phyloP scores from a whole-genome alignment of 2,113 vertebrate genomes.

The Montifringilla adamsi region DNA sequence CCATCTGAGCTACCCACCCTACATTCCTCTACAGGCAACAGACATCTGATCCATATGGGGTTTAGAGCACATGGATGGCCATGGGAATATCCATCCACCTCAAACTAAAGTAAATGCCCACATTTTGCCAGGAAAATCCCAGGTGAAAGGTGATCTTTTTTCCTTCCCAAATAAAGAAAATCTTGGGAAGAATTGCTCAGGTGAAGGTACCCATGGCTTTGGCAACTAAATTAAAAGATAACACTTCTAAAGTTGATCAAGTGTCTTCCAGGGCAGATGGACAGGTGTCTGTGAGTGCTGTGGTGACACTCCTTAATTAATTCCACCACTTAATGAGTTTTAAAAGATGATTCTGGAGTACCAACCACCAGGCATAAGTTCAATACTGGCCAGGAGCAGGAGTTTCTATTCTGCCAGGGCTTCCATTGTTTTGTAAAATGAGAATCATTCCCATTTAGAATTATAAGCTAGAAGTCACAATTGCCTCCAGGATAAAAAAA shows the following conservation, averaged over 20 bases:
- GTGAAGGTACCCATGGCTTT: neutral
- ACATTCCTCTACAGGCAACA: neutral
- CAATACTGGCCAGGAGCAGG: neutral
- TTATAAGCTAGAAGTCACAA: neutral
- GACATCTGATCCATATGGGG: fast-evolving
- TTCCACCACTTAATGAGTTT: neutral
- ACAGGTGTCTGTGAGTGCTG: neutral
- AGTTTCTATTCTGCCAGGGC: neutral
- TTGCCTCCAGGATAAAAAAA: neutral
- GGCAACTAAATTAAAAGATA: neutral
- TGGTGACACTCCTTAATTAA: neutral
- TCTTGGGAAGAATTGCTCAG: neutral
- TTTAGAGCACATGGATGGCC: neutral
- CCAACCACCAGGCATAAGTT: neutral
- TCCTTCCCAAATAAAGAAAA: neutral
- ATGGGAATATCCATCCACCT: neutral
- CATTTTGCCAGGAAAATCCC: neutral
- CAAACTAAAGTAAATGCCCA: neutral
- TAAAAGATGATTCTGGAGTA: neutral
- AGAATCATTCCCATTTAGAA: neutral
- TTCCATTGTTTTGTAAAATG: neutral
- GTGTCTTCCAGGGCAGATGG: neutral
- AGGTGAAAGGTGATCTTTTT: neutral
- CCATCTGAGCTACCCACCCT: neutral
- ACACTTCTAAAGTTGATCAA: neutral